Percentiles rank a stretch among this genome's conserved stretches.
phyloP scores from a whole-genome alignment of 2,797 vertebrate species.

The Pygocentrus nattereri region DNA sequence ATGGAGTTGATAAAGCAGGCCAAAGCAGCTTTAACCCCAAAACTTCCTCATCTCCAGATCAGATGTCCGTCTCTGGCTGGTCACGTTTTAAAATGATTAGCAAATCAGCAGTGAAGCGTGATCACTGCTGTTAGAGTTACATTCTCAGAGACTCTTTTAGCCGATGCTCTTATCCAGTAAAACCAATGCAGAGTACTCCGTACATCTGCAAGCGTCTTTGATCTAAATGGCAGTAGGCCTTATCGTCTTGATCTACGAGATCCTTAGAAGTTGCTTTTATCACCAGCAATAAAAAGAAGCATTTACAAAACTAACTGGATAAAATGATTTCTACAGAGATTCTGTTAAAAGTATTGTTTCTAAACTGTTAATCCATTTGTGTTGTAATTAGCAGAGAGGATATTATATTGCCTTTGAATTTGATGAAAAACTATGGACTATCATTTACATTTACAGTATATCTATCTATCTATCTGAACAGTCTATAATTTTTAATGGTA shows the following conservation, averaged over 20 bases:
- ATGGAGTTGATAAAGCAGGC: slow-evolving; percentile 72
- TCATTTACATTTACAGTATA: too few species aligned
- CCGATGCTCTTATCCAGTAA: neutral
- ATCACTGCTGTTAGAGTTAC: neutral
- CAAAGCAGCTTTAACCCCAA: slow-evolving; percentile 64
- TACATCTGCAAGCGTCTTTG: neutral
- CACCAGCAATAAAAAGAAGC: neutral
- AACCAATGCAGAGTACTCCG: neutral
- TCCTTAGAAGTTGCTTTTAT: neutral
- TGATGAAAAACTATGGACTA: too few species aligned
- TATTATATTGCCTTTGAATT: too few species aligned
- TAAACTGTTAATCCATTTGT: too few species aligned
- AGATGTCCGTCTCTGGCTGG: slow-evolving; percentile 7
- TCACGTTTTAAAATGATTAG: slow-evolving; percentile 31
- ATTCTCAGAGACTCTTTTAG: too few species aligned
- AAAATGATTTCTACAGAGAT: neutral
- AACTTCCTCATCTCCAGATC: slow-evolving; percentile 49
- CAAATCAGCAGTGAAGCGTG: neutral
- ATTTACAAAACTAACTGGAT: neutral
- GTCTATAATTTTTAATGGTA: too few species aligned
- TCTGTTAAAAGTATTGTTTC: too few species aligned
- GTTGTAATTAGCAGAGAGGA: too few species aligned
- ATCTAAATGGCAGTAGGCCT: too few species aligned
- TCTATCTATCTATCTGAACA: too few species aligned
- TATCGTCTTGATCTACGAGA: neutral